Percentiles rank a stretch among this genome's conserved stretches.
Evolutionary conservation across 2,797 vertebrate genomes (phyloP).

Genomic region (Alfaro cultratus): DNA sequence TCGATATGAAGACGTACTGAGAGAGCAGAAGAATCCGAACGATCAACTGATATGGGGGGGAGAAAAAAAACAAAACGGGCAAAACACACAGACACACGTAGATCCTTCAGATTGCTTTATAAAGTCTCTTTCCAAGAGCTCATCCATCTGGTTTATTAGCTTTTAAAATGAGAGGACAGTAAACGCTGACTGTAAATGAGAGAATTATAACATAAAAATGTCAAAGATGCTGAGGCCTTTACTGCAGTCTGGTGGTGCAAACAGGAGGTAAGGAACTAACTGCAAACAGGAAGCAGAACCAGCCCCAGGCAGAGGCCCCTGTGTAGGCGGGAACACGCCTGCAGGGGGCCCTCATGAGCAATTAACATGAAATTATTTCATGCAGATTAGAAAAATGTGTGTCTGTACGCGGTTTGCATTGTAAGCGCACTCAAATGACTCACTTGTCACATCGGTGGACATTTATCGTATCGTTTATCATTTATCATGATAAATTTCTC

Average conservation of each 20-base stretch:
- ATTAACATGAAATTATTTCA: background rate
- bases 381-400: background rate
- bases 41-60: conserved; percentile 5
- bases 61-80: background rate
- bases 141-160: conserved; percentile 60
- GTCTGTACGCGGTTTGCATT: too few relatives aligned
- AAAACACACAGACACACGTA: background rate
- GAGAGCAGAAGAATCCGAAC: conserved; percentile 7
- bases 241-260: conserved; percentile 54
- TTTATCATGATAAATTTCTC: background rate
- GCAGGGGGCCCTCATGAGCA: background rate
- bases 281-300: conserved; percentile 44
- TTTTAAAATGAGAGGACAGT: conserved; percentile 59
- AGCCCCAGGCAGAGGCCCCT: background rate
- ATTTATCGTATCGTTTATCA: background rate
- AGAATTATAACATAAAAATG: conserved; percentile 58
- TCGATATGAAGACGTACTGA: conserved; percentile 16
- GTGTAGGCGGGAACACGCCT: background rate
- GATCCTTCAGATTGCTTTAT: conserved; percentile 30
- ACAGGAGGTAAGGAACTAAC: conserved; percentile 50
- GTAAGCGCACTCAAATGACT: background rate
- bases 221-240: conserved; percentile 56
- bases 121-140: conserved; percentile 40
- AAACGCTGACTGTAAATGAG: conserved; percentile 65
- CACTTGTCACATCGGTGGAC: background rate